Base-by-base conservation (phyloP, 1,140 invertebrate species). In the Pinna nobilis region DNA sequence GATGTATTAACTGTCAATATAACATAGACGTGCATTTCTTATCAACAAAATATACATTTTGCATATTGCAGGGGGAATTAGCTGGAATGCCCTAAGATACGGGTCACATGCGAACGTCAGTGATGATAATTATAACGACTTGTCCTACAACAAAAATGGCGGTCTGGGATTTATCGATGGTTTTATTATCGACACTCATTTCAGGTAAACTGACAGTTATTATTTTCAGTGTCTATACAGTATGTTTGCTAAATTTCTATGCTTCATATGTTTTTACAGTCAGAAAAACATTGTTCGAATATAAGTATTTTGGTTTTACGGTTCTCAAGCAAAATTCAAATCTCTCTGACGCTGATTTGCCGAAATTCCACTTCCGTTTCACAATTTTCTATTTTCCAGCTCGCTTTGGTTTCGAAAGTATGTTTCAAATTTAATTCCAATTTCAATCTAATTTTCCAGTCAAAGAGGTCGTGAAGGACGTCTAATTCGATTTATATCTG, bases 391-490 rank as follows among this genome's bases (percentile, higher is more conserved):
- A n/a, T n/a, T n/a, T n/a, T n/a, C n/a, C n/a, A n/a, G n/a, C n/a
- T n/a, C n/a, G n/a, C n/a, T n/a, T n/a, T n/a, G 20, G 49, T 20
- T 7, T 18, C 3, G 3, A n/a, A 28, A 11, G 30, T 15, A 25
- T 51, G 49, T 20, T 28, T 23, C 15, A 39, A 30, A n/a, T 39
- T 57, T 41, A 0, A 39, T 15, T 25, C n/a, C 23, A 55, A 55
- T 23, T 25, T 20, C 30, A 1, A 15, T 41, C 15, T 59, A 7
- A 9, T 23, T 1, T 77, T 75, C 49, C 71, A 84, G 83, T 35
- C 67, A 87, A 28, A 69, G 84, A 28, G 84, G 84, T 7, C 60
- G 84, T n/a, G 84, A 87, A 67, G 82, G 82, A 28, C 75, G 85
- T 18, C 37, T 84, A 35, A 77, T 82, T 4, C 73, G 79, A 7